phyloP scores from a whole-genome alignment of 2,797 vertebrate species.

The Tauraco hartlaubi region DNA sequence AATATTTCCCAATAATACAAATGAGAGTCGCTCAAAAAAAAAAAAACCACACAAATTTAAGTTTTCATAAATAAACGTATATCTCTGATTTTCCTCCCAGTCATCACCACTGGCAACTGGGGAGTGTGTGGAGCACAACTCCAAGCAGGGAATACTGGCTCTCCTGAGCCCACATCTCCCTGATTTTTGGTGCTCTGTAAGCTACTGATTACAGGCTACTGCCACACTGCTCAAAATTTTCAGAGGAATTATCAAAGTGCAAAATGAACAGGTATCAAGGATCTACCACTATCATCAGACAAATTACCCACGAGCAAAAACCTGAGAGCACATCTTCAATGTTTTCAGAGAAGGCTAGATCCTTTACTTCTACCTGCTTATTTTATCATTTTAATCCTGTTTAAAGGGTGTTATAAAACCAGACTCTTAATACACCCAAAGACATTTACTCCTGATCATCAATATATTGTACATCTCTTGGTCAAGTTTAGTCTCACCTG shows the following conservation, averaged over 20 bases:
- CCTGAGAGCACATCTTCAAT: neutral
- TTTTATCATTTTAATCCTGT: neutral
- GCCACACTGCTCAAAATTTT: neutral
- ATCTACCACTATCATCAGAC: neutral
- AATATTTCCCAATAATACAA: neutral
- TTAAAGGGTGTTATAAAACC: neutral
- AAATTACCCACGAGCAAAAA: neutral
- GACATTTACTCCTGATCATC: neutral
- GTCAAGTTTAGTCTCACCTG: neutral
- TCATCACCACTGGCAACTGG: neutral
- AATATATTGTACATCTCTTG: neutral
- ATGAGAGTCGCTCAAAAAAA: neutral
- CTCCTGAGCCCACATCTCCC: neutral
- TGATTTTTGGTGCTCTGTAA: neutral
- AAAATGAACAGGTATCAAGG: neutral
- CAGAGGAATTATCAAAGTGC: neutral
- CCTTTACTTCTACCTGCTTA: neutral
- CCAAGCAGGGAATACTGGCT: neutral
- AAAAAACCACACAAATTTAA: neutral
- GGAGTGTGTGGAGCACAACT: neutral
- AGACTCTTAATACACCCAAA: neutral
- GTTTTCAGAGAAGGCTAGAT: neutral
- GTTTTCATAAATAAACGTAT: neutral
- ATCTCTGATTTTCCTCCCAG: neutral
- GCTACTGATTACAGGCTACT: neutral